Evolutionary conservation across 2,113 vertebrate species (phyloP), one percentile per base, ranked within the genome.

Genomic region (Callorhinus ursinus): DNA sequence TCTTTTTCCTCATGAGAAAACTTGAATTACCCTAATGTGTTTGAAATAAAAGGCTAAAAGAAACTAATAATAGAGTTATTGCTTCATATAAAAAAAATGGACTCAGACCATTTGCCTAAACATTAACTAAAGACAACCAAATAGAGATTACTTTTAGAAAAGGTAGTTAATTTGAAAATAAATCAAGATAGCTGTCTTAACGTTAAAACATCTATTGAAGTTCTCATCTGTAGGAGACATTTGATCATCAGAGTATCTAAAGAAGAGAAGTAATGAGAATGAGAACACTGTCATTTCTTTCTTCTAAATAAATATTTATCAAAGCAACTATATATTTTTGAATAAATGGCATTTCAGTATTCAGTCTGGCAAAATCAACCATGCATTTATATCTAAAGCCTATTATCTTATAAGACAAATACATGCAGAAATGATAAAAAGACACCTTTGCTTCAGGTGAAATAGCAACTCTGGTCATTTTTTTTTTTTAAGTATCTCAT

Each of bases 381-480:
- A 90, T 11, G 16, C 12, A 71, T n/a, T 67, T 39, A 63, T 72
- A 14, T 80, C 36, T 90, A 69, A 96, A 79, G 24, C 28, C 69
- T 84, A 90, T 18, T 28, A 96, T 89, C 11, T 19, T 53, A 57
- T 69, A 59, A 80, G 7, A 96, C 31, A 93, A 97, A 80, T 74
- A 61, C 74, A 90, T 5, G 94, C 31, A 96, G 24, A 39, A 97
- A 90, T 46, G 86, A 36, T 39, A 55, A 94, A 59, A 97, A 93
- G 42, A 84, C 19, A 81, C 53, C 16, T 92, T n/a, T 33, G 65
- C 46, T 85, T 97, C 83, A 96, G 33, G 90, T 95, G 61, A 96
- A 96, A 96, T 88, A 59, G 55, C 33, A 82, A 53, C 33, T 15
- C 19, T 14, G 46, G 51, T 76, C 28, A 92, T 33, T 36, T 67